Conservation (phyloP, 2,797 vertebrate genomes). For the Chelmon rostratus region DNA sequence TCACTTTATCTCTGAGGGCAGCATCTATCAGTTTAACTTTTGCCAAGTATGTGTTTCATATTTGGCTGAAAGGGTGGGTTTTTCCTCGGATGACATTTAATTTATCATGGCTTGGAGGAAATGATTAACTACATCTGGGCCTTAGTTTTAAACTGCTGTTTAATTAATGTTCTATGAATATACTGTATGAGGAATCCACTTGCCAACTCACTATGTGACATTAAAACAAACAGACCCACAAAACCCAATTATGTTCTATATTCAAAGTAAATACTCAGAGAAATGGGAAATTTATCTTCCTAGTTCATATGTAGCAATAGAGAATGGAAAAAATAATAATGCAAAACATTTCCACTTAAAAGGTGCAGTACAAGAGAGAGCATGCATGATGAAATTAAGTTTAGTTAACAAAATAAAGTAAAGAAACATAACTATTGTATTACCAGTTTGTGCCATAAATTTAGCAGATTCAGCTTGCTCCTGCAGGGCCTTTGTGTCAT, state of each 20-base stretch:
- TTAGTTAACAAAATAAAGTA: constrained; percentile 89
- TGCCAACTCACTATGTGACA: constrained; percentile 73
- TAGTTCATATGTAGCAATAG: constrained; percentile 85
- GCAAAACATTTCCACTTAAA: constrained; percentile 88
- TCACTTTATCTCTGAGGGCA: constrained; percentile 68
- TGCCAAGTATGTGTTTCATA: constrained; percentile 73
- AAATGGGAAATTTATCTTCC: constrained; percentile 73
- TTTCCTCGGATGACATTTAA: constrained; percentile 73
- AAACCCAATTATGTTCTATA: constrained; percentile 76
- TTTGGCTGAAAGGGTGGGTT: constrained; percentile 69
- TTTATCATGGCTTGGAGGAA: constrained; percentile 75
- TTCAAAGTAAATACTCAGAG: constrained; percentile 76
- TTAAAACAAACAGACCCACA: constrained; percentile 80
- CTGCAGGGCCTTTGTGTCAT: constrained; percentile 99
- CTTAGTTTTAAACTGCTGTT: constrained; percentile 71
- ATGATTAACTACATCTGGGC: constrained; percentile 76
- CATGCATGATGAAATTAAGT: constrained; percentile 99
- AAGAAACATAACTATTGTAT: constrained; percentile 98
- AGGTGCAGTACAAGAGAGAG: constrained; percentile 90
- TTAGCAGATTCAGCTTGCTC: constrained; percentile 99
- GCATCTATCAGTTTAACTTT: constrained; percentile 72
- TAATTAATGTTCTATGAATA: constrained; percentile 76
- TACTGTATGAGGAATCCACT: constrained; percentile 70
- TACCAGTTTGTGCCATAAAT: constrained; percentile 99
- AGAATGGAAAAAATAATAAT: constrained; percentile 85